phyloP scores from a whole-genome alignment of 1,140 invertebrate genomes.

The Coptotermes formosanus region DNA sequence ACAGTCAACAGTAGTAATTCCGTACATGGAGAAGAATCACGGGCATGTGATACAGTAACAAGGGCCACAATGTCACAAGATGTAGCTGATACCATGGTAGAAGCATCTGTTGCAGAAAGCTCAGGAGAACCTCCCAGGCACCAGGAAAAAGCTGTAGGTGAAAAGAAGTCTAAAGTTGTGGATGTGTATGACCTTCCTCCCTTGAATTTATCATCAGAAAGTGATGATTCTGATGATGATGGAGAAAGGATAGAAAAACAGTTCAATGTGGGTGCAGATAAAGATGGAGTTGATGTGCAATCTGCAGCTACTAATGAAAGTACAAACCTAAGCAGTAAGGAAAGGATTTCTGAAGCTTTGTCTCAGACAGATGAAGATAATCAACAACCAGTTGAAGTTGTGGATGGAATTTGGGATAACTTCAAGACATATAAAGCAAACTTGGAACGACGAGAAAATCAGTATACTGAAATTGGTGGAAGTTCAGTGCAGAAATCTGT shows the following conservation, averaged over 20 bases:
- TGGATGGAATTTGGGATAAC: slow-evolving; percentile 79
- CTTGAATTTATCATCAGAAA: slow-evolving; percentile 74
- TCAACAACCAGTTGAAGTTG: slow-evolving; percentile 49
- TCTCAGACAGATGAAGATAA: slow-evolving; percentile 27
- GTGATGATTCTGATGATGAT: slow-evolving; percentile 68
- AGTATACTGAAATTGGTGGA: slow-evolving; percentile 25
- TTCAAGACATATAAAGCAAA: slow-evolving; percentile 68
- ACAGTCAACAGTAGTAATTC: background rate
- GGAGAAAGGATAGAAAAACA: background rate
- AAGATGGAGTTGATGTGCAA: background rate
- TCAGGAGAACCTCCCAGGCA: background rate
- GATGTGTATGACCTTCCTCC: slow-evolving; percentile 73
- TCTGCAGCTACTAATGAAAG: background rate
- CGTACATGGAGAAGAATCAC: background rate
- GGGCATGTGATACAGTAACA: too few species aligned
- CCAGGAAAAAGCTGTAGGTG: slow-evolving; percentile 36
- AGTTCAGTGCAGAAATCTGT: background rate
- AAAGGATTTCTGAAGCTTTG: background rate
- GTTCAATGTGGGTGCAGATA: background rate
- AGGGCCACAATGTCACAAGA: background rate
- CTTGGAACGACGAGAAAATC: slow-evolving; percentile 49
- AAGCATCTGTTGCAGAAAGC: slow-evolving; percentile 4
- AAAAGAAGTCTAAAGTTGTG: slow-evolving; percentile 47
- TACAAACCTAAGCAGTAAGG: too few species aligned
- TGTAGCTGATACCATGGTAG: background rate